Evolutionary conservation across 2,888 invertebrate species (phyloP), one percentile per base, ranked within the genome.

Genomic region (Xylota sylvarum): DNA sequence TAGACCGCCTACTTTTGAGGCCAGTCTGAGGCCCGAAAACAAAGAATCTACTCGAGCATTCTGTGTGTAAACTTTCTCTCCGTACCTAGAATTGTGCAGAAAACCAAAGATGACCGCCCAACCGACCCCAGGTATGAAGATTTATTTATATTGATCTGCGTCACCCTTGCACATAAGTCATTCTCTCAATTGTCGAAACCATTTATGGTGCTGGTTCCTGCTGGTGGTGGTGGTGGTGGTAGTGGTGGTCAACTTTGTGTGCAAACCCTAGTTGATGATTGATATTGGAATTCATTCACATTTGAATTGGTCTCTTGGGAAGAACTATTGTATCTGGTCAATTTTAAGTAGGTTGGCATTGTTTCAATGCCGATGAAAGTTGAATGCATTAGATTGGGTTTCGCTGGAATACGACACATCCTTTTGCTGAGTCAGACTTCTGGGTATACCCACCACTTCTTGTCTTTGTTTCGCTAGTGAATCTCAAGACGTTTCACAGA

Each of bases 91-190:
- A 69, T 69, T 79, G 74, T 69, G 62, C 50, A 65, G 1, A 19
- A 40, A 60, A 23, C 35, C 58, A n/a, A 69, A 3, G 10, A 48
- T 23, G 50, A 64, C 62, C 69, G 30, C 32, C 19, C 30, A 19
- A 60, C 67, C 58, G 50, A 60, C 69, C 48, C 56, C 65, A 67
- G 64, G 46, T 67, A 64, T 60, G 40, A 78, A 83, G 85, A 85
- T 85, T 81, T 85, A 85, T 85, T 77, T 76, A 85, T 80, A 65
- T 72, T 78, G 76, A 85, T 80, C 80, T 37, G 70, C 80, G 76
- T 85, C 79, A 85, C 76, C 80, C 81, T 81, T 70, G 76, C 81
- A 72, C 81, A 85, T 81, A 77, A 85, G 80, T 85, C 85, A 85
- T 80, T 74, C 43, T 43, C 56, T 52, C 52, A 35, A 56, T 56